phyloP scores from a whole-genome alignment of 1,140 invertebrate genomes.

The Trichoplusia ni region DNA sequence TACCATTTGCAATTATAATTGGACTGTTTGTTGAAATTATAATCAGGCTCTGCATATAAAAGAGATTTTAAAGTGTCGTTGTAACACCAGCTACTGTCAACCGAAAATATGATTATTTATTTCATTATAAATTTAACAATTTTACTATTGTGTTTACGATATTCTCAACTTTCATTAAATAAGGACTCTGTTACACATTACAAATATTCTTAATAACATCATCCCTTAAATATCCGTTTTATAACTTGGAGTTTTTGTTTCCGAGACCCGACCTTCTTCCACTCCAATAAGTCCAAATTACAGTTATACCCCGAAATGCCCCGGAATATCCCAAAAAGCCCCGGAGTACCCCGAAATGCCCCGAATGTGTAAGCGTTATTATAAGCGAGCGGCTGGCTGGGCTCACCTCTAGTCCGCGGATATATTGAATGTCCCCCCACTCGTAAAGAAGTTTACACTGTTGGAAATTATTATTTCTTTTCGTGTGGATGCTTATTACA shows the following conservation, averaged over 20 bases:
- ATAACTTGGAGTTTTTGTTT: constrained; percentile 24
- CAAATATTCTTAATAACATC: constrained; percentile 17
- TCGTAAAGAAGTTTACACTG: constrained; percentile 22
- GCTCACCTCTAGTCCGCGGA: constrained; percentile 20
- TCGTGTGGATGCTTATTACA: no score
- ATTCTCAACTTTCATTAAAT: no score
- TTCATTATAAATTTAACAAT: no score
- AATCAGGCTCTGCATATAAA: neutral
- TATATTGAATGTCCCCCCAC: constrained; percentile 30
- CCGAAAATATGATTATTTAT: no score
- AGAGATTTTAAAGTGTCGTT: neutral
- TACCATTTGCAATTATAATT: neutral
- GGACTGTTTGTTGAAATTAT: neutral
- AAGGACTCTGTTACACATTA: neutral
- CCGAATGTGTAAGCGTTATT: constrained; percentile 28
- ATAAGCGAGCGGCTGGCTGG: constrained; percentile 4
- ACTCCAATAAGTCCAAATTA: constrained; percentile 28
- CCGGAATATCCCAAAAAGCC: no score
- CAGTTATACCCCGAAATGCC: constrained; percentile 26
- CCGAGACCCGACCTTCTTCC: constrained; percentile 9
- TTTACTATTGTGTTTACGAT: no score
- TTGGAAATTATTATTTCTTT: neutral
- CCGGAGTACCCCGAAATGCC: no score
- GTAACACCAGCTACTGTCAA: neutral
- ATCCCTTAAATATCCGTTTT: constrained; percentile 16